A percentile compares a stretch with the other conserved stretches of the same genome.
Conservation (phyloP, 2,888 invertebrate genomes). For the Meteorus colon region DNA sequence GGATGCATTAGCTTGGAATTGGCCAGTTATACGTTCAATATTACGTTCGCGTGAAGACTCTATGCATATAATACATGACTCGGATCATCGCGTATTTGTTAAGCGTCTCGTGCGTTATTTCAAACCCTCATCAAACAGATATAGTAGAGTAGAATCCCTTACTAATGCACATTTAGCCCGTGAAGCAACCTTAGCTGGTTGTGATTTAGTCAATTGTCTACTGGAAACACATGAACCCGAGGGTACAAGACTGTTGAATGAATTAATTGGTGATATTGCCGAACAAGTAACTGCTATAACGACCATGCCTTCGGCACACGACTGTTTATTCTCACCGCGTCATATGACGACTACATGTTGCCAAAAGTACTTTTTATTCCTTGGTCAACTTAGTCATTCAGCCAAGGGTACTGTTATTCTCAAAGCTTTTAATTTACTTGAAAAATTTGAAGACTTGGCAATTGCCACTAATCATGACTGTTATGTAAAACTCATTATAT, state of each 20-base stretch:
- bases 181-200: conserved; percentile 80
- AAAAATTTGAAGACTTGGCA: conserved; percentile 82
- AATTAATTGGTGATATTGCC: conserved; percentile 87
- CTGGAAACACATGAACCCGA: conserved; percentile 82
- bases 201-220: conserved; percentile 85
- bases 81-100: conserved; percentile 80
- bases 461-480: conserved; percentile 90
- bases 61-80: conserved; percentile 79
- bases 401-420: conserved; percentile 82
- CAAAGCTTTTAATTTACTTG: conserved; percentile 74
- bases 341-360: conserved; percentile 92
- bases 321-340: conserved; percentile 90
- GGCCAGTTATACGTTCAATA: conserved; percentile 85
- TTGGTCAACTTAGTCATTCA: conserved; percentile 88
- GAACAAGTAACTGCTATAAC: conserved; percentile 83
- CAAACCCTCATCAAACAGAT: conserved; percentile 90
- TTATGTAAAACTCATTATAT: conserved; percentile 94
- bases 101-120: conserved; percentile 88
- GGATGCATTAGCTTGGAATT: conserved; percentile 92
- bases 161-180: conserved; percentile 75
- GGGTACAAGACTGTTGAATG: conserved; percentile 82
- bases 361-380: conserved; percentile 95
- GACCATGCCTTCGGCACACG: conserved; percentile 85
- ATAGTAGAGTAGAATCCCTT: conserved; percentile 87
- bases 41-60: conserved; percentile 75